Base-by-base conservation (phyloP, 2,888 invertebrate species). In the Aquatica leii region DNA sequence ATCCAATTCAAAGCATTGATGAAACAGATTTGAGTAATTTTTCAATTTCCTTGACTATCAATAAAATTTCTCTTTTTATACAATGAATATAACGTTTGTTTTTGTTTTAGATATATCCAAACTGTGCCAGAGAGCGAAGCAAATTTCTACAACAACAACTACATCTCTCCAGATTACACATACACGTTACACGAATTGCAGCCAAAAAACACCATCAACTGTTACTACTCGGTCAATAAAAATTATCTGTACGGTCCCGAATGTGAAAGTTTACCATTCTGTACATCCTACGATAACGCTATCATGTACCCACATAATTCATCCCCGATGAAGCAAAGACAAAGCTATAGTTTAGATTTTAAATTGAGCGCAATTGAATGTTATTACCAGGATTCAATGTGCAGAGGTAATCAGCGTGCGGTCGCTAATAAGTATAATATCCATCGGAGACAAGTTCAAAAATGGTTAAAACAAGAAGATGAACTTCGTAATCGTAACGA, bases 401-500 rank as follows among this genome's bases (percentile, higher is more conserved):
- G 84, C 70, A 77, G 81, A 64, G 82, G 82, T 5, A 82, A 83
- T 71, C 83, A 83, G 64, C 74, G 82, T 60, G 82, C 83, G 8
- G 83, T 83, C 2, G 83, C 83, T 9, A 78, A 76, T 55, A 84
- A 84, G 70, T 83, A 82, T 73, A 81, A 82, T 65, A 82, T 84
- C 54, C 82, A 82, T 73, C 74, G 83, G 49, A 77, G 83, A 49
- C 84, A 85, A 70, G 81, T 86, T 56, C 85, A 86, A 68, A 84
- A 85, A 69, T 87, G 87, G 87, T 75, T 86, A 59, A 85, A 86
- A 70, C 84, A 84, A 71, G 85, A 84, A 57, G 78, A 81, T 17
- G 80, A 82, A 68, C 64, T 82, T 24, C 70, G 78, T 48, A 75
- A 77, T 61, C 75, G 77, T 58, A 79, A 77, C 66, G 78, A 79